Evolutionary conservation across 2,113 vertebrate genomes (phyloP).

Genomic region (Thamnaconus septentrionalis): DNA sequence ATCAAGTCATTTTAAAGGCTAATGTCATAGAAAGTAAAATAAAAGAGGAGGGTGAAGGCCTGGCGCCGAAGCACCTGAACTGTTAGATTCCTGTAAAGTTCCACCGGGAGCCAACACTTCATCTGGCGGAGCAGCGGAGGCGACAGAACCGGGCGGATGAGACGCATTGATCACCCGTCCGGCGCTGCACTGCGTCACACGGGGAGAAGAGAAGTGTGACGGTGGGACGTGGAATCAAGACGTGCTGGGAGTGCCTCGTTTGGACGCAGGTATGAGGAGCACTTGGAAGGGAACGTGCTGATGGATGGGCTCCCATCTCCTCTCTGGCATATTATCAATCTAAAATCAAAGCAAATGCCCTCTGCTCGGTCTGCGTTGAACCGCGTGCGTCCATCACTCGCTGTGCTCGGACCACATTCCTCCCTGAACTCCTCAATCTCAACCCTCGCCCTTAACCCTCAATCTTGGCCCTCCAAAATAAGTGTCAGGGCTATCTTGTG

Average conservation of each 20-base stretch:
- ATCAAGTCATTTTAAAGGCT: slow-evolving; percentile 10
- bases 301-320: slow-evolving; percentile 39
- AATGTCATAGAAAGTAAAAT: slow-evolving; percentile 10
- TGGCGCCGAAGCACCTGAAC: not conserved
- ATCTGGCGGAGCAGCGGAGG: not conserved
- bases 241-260: not conserved
- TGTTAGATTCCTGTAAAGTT: not conserved
- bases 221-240: slow-evolving; percentile 1
- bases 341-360: slow-evolving; percentile 34
- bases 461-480: too few relatives aligned
- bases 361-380: slow-evolving; percentile 30
- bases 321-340: slow-evolving; percentile 47
- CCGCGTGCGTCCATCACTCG: slow-evolving; percentile 14
- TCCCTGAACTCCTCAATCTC: too few relatives aligned
- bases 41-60: slow-evolving; percentile 25
- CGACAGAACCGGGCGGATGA: not conserved
- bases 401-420: slow-evolving; percentile 20
- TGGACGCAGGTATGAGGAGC: slow-evolving; percentile 24
- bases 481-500: too few relatives aligned
- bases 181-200: slow-evolving; percentile 2
- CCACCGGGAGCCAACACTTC: not conserved
- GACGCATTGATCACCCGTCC: slow-evolving; percentile 4
- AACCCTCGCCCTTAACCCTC: too few relatives aligned
- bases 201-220: slow-evolving; percentile 4
- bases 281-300: slow-evolving; percentile 30